These are phyloP conservation scores for Lasioglossum villosulum DNA, from an alignment of 2,888 invertebrate genomes.

Conservation along the genomic window DNA sequence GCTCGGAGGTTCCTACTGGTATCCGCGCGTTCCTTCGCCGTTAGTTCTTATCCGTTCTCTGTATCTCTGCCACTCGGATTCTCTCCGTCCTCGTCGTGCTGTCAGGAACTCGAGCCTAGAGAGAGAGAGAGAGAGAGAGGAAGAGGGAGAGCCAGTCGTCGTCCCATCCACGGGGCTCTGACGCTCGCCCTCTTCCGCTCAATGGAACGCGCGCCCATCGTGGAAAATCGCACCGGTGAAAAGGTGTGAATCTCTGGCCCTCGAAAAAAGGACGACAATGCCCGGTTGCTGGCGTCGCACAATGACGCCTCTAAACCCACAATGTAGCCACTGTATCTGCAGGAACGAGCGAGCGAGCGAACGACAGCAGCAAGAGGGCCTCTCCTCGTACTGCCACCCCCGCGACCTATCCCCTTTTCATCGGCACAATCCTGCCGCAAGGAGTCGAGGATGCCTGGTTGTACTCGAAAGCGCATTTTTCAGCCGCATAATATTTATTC, in stretches of 20 bases:
- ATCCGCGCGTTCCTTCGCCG: constrained; percentile 39
- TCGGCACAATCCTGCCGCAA: constrained; percentile 65
- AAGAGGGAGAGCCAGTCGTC: neutral
- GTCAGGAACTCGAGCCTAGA: neutral
- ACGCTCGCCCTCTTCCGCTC: constrained; percentile 74
- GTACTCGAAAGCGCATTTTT: constrained; percentile 70
- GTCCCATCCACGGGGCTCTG: constrained; percentile 6
- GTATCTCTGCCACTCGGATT: constrained; percentile 17
- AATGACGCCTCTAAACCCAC: constrained; percentile 80
- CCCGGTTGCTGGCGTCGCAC: constrained; percentile 74
- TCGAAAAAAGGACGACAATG: constrained; percentile 81
- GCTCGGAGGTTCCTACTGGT: constrained; percentile 12
- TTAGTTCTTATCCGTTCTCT: constrained; percentile 49
- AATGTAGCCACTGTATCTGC: constrained; percentile 77
- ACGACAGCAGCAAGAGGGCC: constrained; percentile 50
- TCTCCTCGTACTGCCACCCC: constrained; percentile 50
- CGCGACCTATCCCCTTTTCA: constrained; percentile 53
- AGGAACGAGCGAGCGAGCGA: constrained; percentile 38
- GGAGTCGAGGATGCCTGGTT: constrained; percentile 70
- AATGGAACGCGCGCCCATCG: constrained; percentile 75
- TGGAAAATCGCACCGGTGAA: constrained; percentile 80
- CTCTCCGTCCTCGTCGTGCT: neutral
- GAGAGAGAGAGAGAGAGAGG: neutral
- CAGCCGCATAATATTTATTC: constrained; percentile 71
- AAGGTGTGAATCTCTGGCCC: constrained; percentile 82